Evolutionary conservation across 1,140 invertebrate species (phyloP), one percentile per base, ranked within the genome.

Genomic region (Ladona fulva): DNA sequence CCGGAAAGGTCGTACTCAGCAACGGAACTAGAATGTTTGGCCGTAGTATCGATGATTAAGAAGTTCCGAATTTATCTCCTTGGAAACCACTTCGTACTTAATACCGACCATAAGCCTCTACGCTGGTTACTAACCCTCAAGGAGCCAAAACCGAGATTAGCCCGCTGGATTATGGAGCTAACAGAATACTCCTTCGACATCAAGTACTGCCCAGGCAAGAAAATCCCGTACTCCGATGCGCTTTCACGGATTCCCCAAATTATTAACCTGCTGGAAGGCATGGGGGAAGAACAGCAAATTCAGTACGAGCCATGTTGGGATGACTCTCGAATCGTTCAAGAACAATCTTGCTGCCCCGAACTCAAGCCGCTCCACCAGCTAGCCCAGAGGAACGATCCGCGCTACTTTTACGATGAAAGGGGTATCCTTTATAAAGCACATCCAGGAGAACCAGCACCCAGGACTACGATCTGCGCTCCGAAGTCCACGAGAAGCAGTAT

Each of bases 51-150:
- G 80, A 84, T 82, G 3, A 81, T 88, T 10, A 83, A 84, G 78
- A 85, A 84, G 77, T 88, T 87, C 77, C 82, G 85, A 29, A 78
- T 83, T n/a, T 88, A 85, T 77, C 29, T 88, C 0, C 83, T 81
- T 80, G 86, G 86, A 24, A 76, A 83, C 0, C 59, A 80, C 42
- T 87, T 85, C 79, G 76, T 80, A 0, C 73, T 87, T 7, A 75
- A 81, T 19, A 86, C 85, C 0, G 85, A 87, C 79, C 85, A 86
- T 74, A 80, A 83, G 44, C 85, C 84, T 11, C 77, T 87, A 3
- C 44, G 44, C 44, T 52, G 44, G 44, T 52, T 52, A 52, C 44
- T 52, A 11, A 11, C 44, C 44, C 10, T 52, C 19, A 19, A n/a
- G n/a, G n/a, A n/a, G n/a, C n/a, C n/a, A n/a, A n/a, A n/a, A n/a